Percentiles rank a stretch among this genome's conserved stretches.
phyloP scores from a whole-genome alignment of 1,140 invertebrate genomes.

The Aphidius gifuensis region DNA sequence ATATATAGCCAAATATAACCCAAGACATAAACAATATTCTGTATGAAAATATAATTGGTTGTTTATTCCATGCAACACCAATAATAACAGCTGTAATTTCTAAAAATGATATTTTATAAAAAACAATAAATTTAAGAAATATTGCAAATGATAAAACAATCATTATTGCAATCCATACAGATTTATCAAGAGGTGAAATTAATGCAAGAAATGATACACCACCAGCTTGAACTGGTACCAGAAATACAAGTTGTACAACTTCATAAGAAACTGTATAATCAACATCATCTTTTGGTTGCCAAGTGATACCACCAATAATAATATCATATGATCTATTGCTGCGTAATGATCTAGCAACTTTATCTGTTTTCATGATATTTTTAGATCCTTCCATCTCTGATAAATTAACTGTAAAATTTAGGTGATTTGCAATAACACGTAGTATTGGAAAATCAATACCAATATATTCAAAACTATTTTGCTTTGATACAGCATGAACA shows the following conservation, averaged over 20 bases:
- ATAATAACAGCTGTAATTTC: conserved; percentile 40
- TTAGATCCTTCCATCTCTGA: conserved; percentile 8
- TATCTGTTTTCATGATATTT: not conserved
- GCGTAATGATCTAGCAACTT: conserved; percentile 14
- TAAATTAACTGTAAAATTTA: conserved; percentile 7
- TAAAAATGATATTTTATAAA: conserved; percentile 35
- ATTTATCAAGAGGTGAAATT: conserved; percentile 33
- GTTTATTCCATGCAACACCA: conserved; percentile 28
- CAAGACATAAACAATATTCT: conserved; percentile 42
- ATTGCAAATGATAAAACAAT: conserved; percentile 30
- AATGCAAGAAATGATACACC: conserved; percentile 38
- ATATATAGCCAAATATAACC: conserved; percentile 41
- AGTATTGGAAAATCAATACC: conserved; percentile 32
- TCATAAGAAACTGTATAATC: conserved; percentile 40
- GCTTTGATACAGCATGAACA: not conserved
- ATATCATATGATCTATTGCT: conserved; percentile 32
- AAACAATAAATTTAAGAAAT: conserved; percentile 31
- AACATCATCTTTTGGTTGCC: conserved; percentile 24
- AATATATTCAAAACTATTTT: not conserved
- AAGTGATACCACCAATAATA: conserved; percentile 37
- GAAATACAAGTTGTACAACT: conserved; percentile 39
- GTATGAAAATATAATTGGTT: conserved; percentile 33
- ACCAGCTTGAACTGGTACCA: conserved; percentile 34
- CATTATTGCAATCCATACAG: conserved; percentile 39
- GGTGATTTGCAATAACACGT: not conserved